Evolutionary conservation across 2,113 vertebrate genomes (phyloP), one percentile per base, ranked within the genome.

Genomic region (Heterotis niloticus): DNA sequence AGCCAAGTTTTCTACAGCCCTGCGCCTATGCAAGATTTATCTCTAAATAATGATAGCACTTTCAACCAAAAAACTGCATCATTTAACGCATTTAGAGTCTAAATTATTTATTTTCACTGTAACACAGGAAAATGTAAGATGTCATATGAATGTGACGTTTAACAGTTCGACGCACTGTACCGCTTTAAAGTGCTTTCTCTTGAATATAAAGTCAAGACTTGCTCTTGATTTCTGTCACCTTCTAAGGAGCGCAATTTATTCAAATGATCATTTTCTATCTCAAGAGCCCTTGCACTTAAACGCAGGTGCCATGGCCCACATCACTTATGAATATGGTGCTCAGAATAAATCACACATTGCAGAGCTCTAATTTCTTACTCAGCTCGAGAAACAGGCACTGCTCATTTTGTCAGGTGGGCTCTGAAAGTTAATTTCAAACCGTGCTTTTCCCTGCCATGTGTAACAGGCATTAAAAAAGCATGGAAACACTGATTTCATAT

Each of bases 331-430:
- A 87, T 83, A 84, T 75, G 80, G 80, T 68, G 76, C 81, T 82
- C 82, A 77, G 82, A 86, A 88, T 76, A 88, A 87, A 88, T 81
- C 28, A 86, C 85, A 78, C 83, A 82, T 74, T 72, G 68, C 81
- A 83, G 85, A 87, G 76, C 81, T 80, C 82, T 85, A 85, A 90
- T 91, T 88, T 90, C 87, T 83, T 77, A 74, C 72, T 83, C 77
- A n/a, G 17, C 81, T 18, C 16, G 54, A 71, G 80, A 74, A 73
- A 74, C 67, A 73, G 71, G 75, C 78, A 79, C 81, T 20, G 59
- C 83, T 84, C 79, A 84, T 87, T 82, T 83, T 78, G 78, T 75
- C 81, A 29, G 77, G 78, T 80, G 83, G 54, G 80, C 79, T 83
- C 83, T 44, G 86, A 85, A 87, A 81, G 78, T 85, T 85, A 80